A percentile compares a stretch with the other conserved stretches of the same genome.
phyloP scores from a whole-genome alignment of 2,888 invertebrate genomes.

The Polydrusus pterygomalis region DNA sequence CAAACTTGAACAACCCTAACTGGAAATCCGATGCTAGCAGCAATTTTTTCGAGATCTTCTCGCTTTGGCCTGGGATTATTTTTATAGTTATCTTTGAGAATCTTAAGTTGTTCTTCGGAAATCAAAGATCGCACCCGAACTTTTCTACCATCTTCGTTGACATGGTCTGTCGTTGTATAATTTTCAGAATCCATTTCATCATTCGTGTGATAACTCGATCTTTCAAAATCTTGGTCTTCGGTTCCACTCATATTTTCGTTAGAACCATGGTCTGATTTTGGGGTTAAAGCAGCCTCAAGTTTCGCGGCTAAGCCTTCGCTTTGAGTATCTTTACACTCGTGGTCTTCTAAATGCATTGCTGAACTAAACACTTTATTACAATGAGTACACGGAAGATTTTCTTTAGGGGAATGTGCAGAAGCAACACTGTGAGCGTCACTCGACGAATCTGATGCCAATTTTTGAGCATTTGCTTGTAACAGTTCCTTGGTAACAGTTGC shows the following conservation, averaged over 20 bases:
- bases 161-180: conserved; percentile 71
- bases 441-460: neutral
- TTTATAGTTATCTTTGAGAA: conserved; percentile 92
- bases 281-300: conserved; percentile 79
- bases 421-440: conserved; percentile 65
- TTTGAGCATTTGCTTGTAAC: conserved; percentile 12
- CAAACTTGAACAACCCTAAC: conserved; percentile 93
- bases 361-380: conserved; percentile 76
- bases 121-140: conserved; percentile 95
- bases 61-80: conserved; percentile 94
- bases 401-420: conserved; percentile 65
- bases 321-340: conserved; percentile 81
- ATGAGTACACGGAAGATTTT: conserved; percentile 74
- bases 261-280: conserved; percentile 74
- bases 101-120: conserved; percentile 93
- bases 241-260: conserved; percentile 68
- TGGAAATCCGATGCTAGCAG: conserved; percentile 83
- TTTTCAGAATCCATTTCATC: conserved; percentile 76
- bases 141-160: conserved; percentile 79
- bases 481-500: conserved; percentile 75
- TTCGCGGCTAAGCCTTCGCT: conserved; percentile 87
- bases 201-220: conserved; percentile 72
- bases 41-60: conserved; percentile 93
- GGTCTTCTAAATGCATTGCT: conserved; percentile 79
- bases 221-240: conserved; percentile 73